phyloP scores from a whole-genome alignment of 1,140 invertebrate species.

The Propsilocerus akamusi region DNA sequence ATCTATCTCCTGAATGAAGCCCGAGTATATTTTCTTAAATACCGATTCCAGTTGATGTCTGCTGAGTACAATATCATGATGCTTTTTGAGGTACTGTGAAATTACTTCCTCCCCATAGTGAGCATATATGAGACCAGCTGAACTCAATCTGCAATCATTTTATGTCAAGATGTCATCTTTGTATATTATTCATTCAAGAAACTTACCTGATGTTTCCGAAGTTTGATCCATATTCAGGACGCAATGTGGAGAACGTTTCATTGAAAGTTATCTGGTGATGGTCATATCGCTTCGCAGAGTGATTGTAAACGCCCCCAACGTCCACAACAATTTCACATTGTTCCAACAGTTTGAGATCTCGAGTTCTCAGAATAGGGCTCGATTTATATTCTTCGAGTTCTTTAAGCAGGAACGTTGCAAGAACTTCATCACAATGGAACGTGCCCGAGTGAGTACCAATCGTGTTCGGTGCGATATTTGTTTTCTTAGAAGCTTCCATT shows the following conservation, averaged over 20 bases:
- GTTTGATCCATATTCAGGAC: slow-evolving; percentile 28
- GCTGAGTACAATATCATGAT: slow-evolving; percentile 23
- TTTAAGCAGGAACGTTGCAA: slow-evolving; percentile 85
- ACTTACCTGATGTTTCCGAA: slow-evolving; percentile 30
- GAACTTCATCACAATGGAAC: slow-evolving; percentile 93
- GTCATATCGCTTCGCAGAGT: slow-evolving; percentile 61
- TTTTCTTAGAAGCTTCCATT: too few relatives aligned
- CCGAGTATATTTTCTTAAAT: slow-evolving; percentile 75
- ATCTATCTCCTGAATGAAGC: slow-evolving; percentile 87
- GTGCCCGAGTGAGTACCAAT: slow-evolving; percentile 64
- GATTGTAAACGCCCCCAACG: slow-evolving; percentile 82
- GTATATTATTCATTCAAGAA: neutral
- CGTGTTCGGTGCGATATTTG: slow-evolving; percentile 15
- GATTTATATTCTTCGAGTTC: slow-evolving; percentile 59
- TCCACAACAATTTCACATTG: slow-evolving; percentile 91
- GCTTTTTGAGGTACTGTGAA: slow-evolving; percentile 27
- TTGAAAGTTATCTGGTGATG: slow-evolving; percentile 77
- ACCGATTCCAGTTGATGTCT: slow-evolving; percentile 34
- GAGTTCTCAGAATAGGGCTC: slow-evolving; percentile 61
- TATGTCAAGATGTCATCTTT: neutral
- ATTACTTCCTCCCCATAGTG: slow-evolving; percentile 79
- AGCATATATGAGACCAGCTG: slow-evolving; percentile 84
- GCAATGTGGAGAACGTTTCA: slow-evolving; percentile 33
- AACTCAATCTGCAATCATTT: slow-evolving; percentile 58
- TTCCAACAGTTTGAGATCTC: slow-evolving; percentile 38